Percentiles rank a stretch among this genome's conserved stretches.
Evolutionary conservation across 2,113 vertebrate species (phyloP).

Genomic region (Onychostoma macrolepis): DNA sequence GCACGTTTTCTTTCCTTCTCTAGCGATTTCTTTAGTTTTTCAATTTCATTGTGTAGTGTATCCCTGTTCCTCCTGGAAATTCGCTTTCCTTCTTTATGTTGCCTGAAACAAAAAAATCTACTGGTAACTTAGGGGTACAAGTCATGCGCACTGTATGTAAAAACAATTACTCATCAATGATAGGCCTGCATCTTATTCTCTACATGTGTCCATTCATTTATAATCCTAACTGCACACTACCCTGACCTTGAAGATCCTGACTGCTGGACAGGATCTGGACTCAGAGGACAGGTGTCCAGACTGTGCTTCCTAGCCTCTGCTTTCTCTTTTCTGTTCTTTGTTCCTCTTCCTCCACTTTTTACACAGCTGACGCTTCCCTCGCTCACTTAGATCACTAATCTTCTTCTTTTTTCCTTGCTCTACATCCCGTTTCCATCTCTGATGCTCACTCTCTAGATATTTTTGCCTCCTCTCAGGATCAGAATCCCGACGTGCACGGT

Average conservation of each 20-base stretch:
- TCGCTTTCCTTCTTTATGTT: not conserved
- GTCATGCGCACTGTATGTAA: too few species aligned
- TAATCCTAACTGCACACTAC: too few species aligned
- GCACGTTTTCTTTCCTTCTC: not conserved
- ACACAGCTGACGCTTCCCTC: conserved; percentile 4
- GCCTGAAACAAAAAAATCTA: not conserved
- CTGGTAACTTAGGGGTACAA: not conserved
- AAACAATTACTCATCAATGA: too few species aligned
- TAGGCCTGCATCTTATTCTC: too few species aligned
- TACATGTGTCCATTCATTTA: too few species aligned
- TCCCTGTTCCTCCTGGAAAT: not conserved
- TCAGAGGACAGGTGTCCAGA: conserved; percentile 24
- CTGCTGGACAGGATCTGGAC: too few species aligned
- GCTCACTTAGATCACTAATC: conserved; percentile 45
- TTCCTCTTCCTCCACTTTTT: conserved; percentile 29
- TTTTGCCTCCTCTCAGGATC: conserved; percentile 24
- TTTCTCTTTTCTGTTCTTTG: conserved; percentile 35
- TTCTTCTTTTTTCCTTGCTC: conserved; percentile 38
- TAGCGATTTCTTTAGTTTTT: not conserved
- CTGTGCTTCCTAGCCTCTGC: not conserved
- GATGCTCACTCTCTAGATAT: conserved; percentile 37
- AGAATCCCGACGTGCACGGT: too few species aligned
- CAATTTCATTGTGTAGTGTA: not conserved
- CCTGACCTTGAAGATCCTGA: too few species aligned
- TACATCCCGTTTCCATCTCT: conserved; percentile 35